These are phyloP conservation scores for Bergia sp. DNA, from an alignment of 92 coral and sea anemone species.

Conservation along the genomic window DNA sequence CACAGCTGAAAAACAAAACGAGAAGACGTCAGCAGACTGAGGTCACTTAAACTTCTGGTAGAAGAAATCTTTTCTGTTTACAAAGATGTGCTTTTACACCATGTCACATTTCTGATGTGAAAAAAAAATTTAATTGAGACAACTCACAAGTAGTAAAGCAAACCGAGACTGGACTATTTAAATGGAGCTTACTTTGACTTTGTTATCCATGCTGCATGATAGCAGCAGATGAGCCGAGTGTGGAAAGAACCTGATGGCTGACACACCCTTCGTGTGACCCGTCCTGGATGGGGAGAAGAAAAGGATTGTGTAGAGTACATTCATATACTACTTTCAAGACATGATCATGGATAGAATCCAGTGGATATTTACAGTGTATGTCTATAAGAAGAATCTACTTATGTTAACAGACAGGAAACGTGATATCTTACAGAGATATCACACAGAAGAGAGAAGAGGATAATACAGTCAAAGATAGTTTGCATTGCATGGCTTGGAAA, in stretches of 20 bases:
- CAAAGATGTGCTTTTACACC: neutral
- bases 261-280: constrained; percentile 98
- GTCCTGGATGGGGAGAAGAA: constrained; percentile 64
- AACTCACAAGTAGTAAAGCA: no score
- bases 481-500: no score
- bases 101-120: neutral
- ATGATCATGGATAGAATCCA: neutral
- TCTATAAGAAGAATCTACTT: no score
- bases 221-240: constrained; percentile 87
- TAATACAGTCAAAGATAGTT: no score
- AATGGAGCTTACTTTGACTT: constrained; percentile 74
- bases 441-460: no score
- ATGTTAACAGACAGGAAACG: no score
- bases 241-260: constrained; percentile 92
- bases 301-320: neutral
- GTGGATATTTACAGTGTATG: neutral
- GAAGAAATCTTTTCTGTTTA: neutral
- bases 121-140: neutral
- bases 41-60: no score
- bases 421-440: no score
- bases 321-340: neutral
- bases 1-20: constrained; percentile 69
- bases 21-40: neutral
- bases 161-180: no score
- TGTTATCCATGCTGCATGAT: constrained; percentile 98